Conservation (phyloP, 1,140 invertebrate genomes). For the Drosophila pruinosa region DNA sequence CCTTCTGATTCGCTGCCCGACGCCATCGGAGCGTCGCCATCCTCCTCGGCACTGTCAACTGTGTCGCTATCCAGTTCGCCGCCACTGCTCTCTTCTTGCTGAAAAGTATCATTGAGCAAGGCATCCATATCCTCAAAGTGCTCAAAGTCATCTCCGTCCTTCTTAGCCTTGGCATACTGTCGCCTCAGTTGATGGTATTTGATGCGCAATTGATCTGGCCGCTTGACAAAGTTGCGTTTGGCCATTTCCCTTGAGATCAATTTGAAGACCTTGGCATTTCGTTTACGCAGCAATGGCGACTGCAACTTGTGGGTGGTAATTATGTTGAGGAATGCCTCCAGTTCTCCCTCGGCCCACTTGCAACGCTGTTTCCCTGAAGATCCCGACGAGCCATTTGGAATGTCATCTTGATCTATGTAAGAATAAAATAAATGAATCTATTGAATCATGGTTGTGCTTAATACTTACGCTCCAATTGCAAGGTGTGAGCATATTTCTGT, state of each 20-base stretch:
- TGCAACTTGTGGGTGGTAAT: constrained; percentile 42
- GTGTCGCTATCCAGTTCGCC: constrained; percentile 26
- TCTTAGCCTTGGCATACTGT: constrained; percentile 34
- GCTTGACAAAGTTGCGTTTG: constrained; percentile 26
- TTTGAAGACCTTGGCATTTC: constrained; percentile 55
- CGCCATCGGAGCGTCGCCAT: constrained; percentile 10
- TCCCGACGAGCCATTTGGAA: not conserved
- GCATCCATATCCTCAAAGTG: constrained; percentile 38
- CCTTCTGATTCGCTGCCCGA: constrained; percentile 49
- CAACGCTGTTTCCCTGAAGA: not conserved
- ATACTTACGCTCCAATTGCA: constrained; percentile 35
- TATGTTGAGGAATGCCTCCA: constrained; percentile 39
- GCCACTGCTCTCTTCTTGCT: constrained; percentile 22
- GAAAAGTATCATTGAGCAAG: not conserved
- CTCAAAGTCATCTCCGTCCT: constrained; percentile 22
- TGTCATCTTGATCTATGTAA: constrained; percentile 1
- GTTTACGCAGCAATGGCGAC: constrained; percentile 12
- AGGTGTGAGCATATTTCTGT: constrained; percentile 43
- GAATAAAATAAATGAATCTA: not conserved
- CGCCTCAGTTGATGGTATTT: constrained; percentile 47
- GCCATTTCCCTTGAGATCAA: constrained; percentile 44
- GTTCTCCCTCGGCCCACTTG: constrained; percentile 40
- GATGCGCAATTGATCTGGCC: constrained; percentile 41
- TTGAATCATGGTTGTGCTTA: too few relatives aligned
- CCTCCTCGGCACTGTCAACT: constrained; percentile 35